Percentiles rank a stretch among this genome's conserved stretches.
Conservation (phyloP, 2,113 vertebrate genomes). For the Trichechus manatus region DNA sequence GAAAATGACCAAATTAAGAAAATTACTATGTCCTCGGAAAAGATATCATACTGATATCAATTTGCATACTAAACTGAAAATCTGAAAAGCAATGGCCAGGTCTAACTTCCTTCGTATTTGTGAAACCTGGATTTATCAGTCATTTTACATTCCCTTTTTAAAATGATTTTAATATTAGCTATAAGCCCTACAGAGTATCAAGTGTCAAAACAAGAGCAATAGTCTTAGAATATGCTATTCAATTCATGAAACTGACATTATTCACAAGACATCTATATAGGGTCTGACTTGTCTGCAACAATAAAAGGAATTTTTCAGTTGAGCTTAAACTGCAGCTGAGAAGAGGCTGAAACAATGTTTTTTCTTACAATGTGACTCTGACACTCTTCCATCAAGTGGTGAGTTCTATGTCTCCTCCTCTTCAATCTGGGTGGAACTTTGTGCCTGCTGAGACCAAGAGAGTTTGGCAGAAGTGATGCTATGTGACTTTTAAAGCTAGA, state of each 20-base stretch:
- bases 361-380: not conserved
- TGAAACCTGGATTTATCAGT: conserved; percentile 1
- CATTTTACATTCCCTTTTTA: conserved; percentile 20
- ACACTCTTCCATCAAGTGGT: not conserved
- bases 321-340: conserved; percentile 18
- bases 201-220: conserved; percentile 33
- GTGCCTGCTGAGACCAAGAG: not conserved
- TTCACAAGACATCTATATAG: not conserved
- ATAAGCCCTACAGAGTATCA: not conserved
- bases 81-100: conserved; percentile 45
- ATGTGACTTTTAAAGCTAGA: conserved; percentile 10
- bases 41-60: conserved; percentile 49
- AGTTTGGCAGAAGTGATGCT: not conserved
- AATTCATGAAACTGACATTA: not conserved
- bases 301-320: not conserved
- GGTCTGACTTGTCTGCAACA: not conserved
- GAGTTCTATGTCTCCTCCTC: not conserved
- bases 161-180: conserved; percentile 41
- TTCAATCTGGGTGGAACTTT: not conserved
- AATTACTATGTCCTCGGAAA: conserved; percentile 44
- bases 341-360: not conserved
- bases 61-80: conserved; percentile 11
- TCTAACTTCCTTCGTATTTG: conserved; percentile 17
- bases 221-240: not conserved
- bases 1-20: conserved; percentile 58